These are phyloP conservation scores for Chanos chanos DNA, from an alignment of 2,797 vertebrate genomes.

Conservation along the genomic window DNA sequence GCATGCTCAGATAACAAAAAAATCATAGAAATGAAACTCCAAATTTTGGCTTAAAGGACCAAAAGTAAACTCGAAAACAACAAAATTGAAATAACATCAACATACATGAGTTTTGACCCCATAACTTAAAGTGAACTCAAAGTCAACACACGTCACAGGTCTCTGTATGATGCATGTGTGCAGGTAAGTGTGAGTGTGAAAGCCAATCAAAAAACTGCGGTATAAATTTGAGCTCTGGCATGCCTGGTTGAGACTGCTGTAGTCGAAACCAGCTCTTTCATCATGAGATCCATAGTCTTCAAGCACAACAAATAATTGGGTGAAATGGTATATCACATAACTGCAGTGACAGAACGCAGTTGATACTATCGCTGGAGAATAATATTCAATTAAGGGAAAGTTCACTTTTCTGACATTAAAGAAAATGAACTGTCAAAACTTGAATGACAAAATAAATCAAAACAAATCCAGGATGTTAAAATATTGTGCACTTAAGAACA, in stretches of 20 bases:
- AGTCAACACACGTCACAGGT: constrained; percentile 64
- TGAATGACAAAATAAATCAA: too few species aligned
- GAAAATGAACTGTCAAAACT: too few species aligned
- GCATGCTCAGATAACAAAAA: constrained; percentile 68
- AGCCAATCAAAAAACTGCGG: constrained; percentile 61
- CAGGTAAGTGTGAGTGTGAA: constrained; percentile 25
- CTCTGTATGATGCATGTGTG: constrained; percentile 63
- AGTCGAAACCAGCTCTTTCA: constrained; percentile 83
- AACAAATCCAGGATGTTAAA: too few species aligned
- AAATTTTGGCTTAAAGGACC: constrained; percentile 31
- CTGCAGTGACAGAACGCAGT: too few species aligned
- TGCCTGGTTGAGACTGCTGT: constrained; percentile 47
- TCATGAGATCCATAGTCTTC: constrained; percentile 50
- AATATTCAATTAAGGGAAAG: too few species aligned
- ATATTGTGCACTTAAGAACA: too few species aligned
- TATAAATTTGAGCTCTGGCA: constrained; percentile 39
- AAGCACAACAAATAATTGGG: neutral
- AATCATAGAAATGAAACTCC: constrained; percentile 22
- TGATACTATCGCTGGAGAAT: too few species aligned
- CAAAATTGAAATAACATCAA: constrained; percentile 24
- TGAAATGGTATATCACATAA: too few species aligned
- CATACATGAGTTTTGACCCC: constrained; percentile 35
- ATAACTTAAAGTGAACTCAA: constrained; percentile 28
- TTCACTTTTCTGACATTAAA: too few species aligned
- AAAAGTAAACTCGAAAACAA: constrained; percentile 39